These are phyloP conservation scores for Coreius guichenoti DNA, from an alignment of 2,797 vertebrate genomes.

Conservation along the genomic window DNA sequence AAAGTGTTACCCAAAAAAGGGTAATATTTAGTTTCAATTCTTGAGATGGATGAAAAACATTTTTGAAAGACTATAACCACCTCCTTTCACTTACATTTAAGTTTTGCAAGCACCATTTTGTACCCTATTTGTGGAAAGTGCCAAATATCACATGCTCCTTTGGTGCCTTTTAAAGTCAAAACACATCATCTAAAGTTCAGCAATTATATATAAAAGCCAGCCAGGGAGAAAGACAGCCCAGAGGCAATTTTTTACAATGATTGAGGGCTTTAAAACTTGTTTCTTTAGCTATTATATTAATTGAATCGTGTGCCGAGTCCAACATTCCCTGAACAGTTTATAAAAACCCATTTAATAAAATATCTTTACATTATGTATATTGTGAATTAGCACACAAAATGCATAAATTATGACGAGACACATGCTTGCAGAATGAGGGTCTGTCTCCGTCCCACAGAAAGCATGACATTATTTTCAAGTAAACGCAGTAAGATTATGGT, in stretches of 20 bases:
- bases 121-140: not conserved
- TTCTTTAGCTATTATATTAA: constrained; percentile 13
- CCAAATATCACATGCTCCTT: not conserved
- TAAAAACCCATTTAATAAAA: constrained; percentile 12
- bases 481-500: not conserved
- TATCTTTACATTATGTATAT: not conserved
- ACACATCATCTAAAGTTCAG: constrained; percentile 24
- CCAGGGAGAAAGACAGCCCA: not conserved
- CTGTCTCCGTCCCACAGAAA: not conserved
- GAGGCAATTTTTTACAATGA: constrained; percentile 13
- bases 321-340: not conserved
- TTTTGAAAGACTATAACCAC: not conserved
- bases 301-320: not conserved
- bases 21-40: not conserved
- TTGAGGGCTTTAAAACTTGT: not conserved
- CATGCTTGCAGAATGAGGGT: not conserved
- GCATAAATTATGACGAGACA: not conserved
- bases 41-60: not conserved
- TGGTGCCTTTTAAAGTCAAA: constrained; percentile 19
- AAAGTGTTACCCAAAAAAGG: not conserved
- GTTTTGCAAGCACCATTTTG: not conserved
- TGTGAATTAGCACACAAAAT: not conserved
- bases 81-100: not conserved
- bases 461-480: not conserved
- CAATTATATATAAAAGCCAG: constrained; percentile 19